These are phyloP conservation scores for Clitarchus hookeri DNA, from an alignment of 2,888 invertebrate genomes.

Conservation along the genomic window DNA sequence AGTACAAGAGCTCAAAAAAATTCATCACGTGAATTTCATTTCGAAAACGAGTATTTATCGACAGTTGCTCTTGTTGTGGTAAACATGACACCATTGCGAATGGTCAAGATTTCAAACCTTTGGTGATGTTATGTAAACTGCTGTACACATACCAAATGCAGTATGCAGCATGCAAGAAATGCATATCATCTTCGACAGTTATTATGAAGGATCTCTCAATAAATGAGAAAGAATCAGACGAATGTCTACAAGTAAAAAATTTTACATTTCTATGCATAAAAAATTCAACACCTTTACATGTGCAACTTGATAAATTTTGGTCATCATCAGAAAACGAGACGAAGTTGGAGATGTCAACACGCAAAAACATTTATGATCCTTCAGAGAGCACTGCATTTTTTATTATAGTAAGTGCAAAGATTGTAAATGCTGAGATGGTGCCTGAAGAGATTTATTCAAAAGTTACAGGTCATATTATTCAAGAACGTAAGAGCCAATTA, in stretches of 20 bases:
- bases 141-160: not conserved
- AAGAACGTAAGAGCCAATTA: not conserved
- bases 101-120: not conserved
- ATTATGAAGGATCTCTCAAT: not conserved
- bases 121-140: not conserved
- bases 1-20: constrained; percentile 5
- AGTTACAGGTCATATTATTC: not conserved
- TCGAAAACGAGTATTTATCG: not conserved
- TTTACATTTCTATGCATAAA: not conserved
- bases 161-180: not conserved
- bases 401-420: constrained; percentile 18
- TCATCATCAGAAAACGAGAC: too few species aligned
- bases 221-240: not conserved
- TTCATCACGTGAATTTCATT: constrained; percentile 10
- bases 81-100: not conserved
- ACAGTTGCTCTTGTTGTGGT: constrained; percentile 2
- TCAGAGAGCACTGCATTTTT: not conserved
- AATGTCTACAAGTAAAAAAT: not conserved
- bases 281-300: not conserved
- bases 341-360: too few species aligned
- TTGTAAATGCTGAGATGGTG: not conserved
- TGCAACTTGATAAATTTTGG: constrained; percentile 10
- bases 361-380: not conserved
- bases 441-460: constrained; percentile 12
- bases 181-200: constrained; percentile 1